Evolutionary conservation across 2,888 invertebrate species (phyloP).

Genomic region (Polymixis flavicincta): DNA sequence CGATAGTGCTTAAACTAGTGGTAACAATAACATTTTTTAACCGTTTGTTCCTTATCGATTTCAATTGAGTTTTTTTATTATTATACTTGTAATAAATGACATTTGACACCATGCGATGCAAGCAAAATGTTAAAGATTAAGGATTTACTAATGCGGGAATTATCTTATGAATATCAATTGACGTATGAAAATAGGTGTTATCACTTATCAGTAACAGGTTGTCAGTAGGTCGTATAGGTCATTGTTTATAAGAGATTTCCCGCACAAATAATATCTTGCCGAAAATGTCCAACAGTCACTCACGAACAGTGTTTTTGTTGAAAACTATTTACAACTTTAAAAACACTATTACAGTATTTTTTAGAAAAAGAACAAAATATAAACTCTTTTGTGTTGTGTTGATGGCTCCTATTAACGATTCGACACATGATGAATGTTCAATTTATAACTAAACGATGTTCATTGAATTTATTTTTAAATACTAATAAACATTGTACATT

Average conservation of each 20-base stretch:
- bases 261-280: slow-evolving; percentile 46
- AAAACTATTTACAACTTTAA: slow-evolving; percentile 58
- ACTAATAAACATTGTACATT: slow-evolving; percentile 45
- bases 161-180: slow-evolving; percentile 33
- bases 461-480: slow-evolving; percentile 50
- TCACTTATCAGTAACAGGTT: slow-evolving; percentile 45
- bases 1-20: slow-evolving; percentile 88
- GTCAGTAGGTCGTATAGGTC: slow-evolving; percentile 44
- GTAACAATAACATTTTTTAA: slow-evolving; percentile 88
- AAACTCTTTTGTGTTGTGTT: slow-evolving; percentile 23
- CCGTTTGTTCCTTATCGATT: slow-evolving; percentile 77
- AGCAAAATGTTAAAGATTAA: slow-evolving; percentile 44
- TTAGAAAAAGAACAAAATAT: slow-evolving; percentile 17
- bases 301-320: slow-evolving; percentile 59
- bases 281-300: slow-evolving; percentile 61
- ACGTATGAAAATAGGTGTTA: slow-evolving; percentile 43
- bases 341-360: neutral
- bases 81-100: slow-evolving; percentile 54
- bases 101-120: slow-evolving; percentile 53
- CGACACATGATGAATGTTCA: slow-evolving; percentile 49
- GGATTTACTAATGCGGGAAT: slow-evolving; percentile 50
- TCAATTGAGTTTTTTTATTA: slow-evolving; percentile 70
- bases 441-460: slow-evolving; percentile 42
- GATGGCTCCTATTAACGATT: slow-evolving; percentile 55
- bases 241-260: slow-evolving; percentile 53